These are phyloP conservation scores for Parelbella ahira DNA, from an alignment of 2,888 invertebrate genomes.

Conservation along the genomic window DNA sequence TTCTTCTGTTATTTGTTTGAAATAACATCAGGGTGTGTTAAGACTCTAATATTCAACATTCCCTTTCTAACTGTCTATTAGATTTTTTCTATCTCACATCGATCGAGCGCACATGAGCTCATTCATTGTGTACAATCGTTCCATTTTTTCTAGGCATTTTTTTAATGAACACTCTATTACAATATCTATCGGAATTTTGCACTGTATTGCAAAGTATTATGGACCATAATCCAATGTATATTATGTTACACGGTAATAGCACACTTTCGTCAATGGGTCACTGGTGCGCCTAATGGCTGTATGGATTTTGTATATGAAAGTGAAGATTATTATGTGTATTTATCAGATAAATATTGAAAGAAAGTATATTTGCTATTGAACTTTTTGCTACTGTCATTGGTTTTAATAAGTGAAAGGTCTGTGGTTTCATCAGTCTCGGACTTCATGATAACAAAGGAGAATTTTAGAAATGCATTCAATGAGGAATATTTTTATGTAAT, in stretches of 20 bases:
- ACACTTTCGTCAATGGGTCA: conserved; percentile 53
- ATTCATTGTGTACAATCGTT: conserved; percentile 48
- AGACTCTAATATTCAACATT: conserved; percentile 2
- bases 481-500: too few species aligned
- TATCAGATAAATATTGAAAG: conserved; percentile 14
- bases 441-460: conserved; percentile 2
- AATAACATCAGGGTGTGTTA: too few species aligned
- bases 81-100: conserved; percentile 15
- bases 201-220: too few species aligned
- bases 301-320: conserved; percentile 49
- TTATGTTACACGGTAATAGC: too few species aligned
- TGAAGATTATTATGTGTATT: conserved; percentile 43
- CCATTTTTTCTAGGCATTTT: conserved; percentile 44
- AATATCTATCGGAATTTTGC: conserved; percentile 19
- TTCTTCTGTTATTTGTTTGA: too few species aligned
- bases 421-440: not conserved
- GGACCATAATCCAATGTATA: too few species aligned
- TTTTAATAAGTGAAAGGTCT: conserved; percentile 23
- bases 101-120: conserved; percentile 34
- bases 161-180: conserved; percentile 31
- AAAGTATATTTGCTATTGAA: conserved; percentile 12
- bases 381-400: conserved; percentile 16
- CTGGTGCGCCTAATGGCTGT: conserved; percentile 48
- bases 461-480: not conserved
- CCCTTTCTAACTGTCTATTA: conserved; percentile 26